phyloP scores from a whole-genome alignment of 2,113 vertebrate species.

The Gymnogyps californianus region DNA sequence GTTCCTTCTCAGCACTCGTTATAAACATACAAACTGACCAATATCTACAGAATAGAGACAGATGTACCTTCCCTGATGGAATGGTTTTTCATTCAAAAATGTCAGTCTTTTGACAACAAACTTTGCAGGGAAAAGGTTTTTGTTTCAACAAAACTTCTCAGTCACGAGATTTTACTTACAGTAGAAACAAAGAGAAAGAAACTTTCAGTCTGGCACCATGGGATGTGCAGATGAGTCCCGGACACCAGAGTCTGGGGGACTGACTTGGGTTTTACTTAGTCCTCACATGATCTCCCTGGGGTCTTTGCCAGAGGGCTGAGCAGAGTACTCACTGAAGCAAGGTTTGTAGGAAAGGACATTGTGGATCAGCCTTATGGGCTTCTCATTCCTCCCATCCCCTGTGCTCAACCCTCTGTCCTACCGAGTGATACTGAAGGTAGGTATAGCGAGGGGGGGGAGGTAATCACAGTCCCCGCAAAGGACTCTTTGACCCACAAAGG shows the following conservation, averaged over 20 bases:
- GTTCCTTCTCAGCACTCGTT: background rate
- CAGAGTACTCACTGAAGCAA: background rate
- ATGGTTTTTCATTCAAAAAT: background rate
- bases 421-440: fast-evolving
- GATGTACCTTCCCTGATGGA: background rate
- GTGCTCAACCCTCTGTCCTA: background rate
- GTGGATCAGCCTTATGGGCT: background rate
- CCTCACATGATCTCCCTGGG: too few species aligned
- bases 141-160: background rate
- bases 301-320: background rate
- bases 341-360: background rate
- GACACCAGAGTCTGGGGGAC: background rate
- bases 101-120: background rate
- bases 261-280: background rate
- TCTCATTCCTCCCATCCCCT: background rate
- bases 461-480: too few species aligned
- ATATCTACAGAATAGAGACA: background rate
- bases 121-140: background rate
- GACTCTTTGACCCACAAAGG: background rate
- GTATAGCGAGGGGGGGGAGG: fast-evolving
- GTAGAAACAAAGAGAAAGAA: background rate
- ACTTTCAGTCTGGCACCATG: background rate
- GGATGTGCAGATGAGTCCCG: background rate
- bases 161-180: fast-evolving
- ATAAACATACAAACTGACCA: background rate